phyloP scores from a whole-genome alignment of 2,888 invertebrate genomes.

The Phaonia tiefii region DNA sequence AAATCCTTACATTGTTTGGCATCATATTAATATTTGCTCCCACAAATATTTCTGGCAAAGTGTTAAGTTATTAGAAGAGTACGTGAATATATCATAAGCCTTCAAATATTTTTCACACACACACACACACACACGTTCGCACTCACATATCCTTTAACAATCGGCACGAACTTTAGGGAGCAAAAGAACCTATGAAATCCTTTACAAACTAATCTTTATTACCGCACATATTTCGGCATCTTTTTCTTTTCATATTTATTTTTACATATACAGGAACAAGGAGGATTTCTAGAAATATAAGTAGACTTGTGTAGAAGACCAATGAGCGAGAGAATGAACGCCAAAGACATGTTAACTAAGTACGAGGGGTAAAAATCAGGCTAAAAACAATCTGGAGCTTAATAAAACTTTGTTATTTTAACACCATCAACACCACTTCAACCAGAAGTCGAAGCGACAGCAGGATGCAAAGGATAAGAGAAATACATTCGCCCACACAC shows the following conservation, averaged over 20 bases:
- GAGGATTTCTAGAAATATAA: not conserved
- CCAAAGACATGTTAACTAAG: slow-evolving; percentile 43
- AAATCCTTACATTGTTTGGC: too few relatives aligned
- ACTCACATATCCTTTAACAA: not conserved
- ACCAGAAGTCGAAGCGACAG: not conserved
- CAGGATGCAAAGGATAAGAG: not conserved
- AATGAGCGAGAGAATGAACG: slow-evolving; percentile 21
- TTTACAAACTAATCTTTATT: slow-evolving; percentile 61
- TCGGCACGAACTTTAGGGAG: slow-evolving; percentile 3
- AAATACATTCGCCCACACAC: slow-evolving; percentile 8
- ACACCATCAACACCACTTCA: slow-evolving; percentile 35
- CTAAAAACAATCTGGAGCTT: slow-evolving; percentile 56
- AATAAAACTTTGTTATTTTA: slow-evolving; percentile 66
- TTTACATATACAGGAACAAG: not conserved
- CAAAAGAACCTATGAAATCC: slow-evolving; percentile 43
- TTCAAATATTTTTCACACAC: not conserved
- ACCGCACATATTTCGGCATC: slow-evolving; percentile 48
- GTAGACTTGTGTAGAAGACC: slow-evolving; percentile 29
- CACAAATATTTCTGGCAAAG: slow-evolving; percentile 21
- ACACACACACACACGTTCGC: slow-evolving; percentile 25
- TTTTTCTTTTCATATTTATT: slow-evolving; percentile 4
- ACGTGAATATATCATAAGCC: slow-evolving; percentile 57
- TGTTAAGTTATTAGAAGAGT: slow-evolving; percentile 60
- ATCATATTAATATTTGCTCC: not conserved
- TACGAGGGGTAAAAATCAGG: not conserved